Percentiles rank a stretch among this genome's conserved stretches.
Evolutionary conservation across 2,888 invertebrate species (phyloP).

Genomic region (Bhutanitis thaidina): DNA sequence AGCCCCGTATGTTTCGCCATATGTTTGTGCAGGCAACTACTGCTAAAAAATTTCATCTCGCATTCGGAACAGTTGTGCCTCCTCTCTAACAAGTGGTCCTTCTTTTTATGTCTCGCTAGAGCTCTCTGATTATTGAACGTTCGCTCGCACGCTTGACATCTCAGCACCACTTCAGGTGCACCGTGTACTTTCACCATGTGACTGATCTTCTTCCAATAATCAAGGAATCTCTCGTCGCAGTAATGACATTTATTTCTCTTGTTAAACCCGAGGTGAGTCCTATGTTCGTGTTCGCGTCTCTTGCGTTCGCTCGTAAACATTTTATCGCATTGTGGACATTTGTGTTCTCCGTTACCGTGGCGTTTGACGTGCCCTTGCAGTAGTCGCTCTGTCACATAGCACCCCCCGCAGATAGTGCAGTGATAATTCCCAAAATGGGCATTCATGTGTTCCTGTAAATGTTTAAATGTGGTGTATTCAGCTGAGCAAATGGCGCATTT

Average conservation of each 20-base stretch:
- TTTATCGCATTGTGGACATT: slow-evolving; percentile 48
- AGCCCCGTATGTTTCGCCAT: slow-evolving; percentile 49
- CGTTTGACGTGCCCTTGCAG: slow-evolving; percentile 36
- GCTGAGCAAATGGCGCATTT: slow-evolving; percentile 44
- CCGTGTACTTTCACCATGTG: slow-evolving; percentile 54
- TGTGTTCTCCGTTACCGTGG: slow-evolving; percentile 43
- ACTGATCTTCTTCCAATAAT: slow-evolving; percentile 48
- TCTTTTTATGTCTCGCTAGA: slow-evolving; percentile 45
- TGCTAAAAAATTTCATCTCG: slow-evolving; percentile 50
- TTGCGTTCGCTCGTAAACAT: slow-evolving; percentile 34
- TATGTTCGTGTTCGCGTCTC: slow-evolving; percentile 30
- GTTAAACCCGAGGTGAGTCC: slow-evolving; percentile 31
- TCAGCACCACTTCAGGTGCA: slow-evolving; percentile 36
- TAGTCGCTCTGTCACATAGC: slow-evolving; percentile 41
- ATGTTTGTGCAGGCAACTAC: slow-evolving; percentile 40
- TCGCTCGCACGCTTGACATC: slow-evolving; percentile 52
- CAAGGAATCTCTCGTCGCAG: slow-evolving; percentile 43
- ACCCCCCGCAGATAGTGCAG: slow-evolving; percentile 44
- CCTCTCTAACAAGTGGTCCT: slow-evolving; percentile 58
- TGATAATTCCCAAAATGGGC: slow-evolving; percentile 49
- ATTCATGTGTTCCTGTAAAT: slow-evolving; percentile 57
- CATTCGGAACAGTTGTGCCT: slow-evolving; percentile 64
- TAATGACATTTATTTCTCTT: slow-evolving; percentile 43
- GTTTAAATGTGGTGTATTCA: slow-evolving; percentile 46
- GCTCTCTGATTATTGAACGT: slow-evolving; percentile 45